phyloP scores from a whole-genome alignment of 2,797 vertebrate genomes.

The Perodicticus potto region DNA sequence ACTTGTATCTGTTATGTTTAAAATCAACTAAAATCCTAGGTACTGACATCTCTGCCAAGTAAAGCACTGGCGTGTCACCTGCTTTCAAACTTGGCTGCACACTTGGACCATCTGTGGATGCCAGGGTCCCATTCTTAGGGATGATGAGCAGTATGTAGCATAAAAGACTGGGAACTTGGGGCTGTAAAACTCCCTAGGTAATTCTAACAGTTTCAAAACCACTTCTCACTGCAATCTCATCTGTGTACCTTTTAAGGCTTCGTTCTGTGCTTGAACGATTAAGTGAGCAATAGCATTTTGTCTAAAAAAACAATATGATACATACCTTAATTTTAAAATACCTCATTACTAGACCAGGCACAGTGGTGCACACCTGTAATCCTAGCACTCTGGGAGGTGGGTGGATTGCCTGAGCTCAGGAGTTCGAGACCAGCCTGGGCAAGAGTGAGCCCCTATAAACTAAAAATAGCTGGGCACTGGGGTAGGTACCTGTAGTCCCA shows the following conservation, averaged over 20 bases:
- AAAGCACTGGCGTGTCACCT: neutral
- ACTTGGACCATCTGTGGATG: neutral
- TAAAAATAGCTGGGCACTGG: too few relatives aligned
- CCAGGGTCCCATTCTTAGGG: neutral
- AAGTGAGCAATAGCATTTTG: neutral
- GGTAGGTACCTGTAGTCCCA: too few relatives aligned
- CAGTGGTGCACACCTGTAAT: too few relatives aligned
- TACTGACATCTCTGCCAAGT: neutral
- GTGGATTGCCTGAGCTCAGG: too few relatives aligned
- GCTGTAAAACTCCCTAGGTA: neutral
- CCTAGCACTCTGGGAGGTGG: too few relatives aligned
- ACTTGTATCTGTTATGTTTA: neutral
- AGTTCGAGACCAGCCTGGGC: too few relatives aligned
- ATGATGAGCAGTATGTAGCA: neutral
- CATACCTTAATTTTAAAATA: neutral
- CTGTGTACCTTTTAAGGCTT: neutral
- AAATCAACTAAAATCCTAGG: neutral
- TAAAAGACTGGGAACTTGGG: neutral
- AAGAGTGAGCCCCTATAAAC: too few relatives aligned
- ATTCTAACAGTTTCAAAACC: conserved; percentile 14
- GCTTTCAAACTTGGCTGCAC: neutral
- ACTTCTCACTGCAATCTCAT: neutral
- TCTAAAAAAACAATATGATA: neutral
- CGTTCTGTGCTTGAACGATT: neutral
- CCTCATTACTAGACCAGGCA: neutral